Evolutionary conservation across 2,888 invertebrate genomes (phyloP).

Genomic region (Melanophora roralis): DNA sequence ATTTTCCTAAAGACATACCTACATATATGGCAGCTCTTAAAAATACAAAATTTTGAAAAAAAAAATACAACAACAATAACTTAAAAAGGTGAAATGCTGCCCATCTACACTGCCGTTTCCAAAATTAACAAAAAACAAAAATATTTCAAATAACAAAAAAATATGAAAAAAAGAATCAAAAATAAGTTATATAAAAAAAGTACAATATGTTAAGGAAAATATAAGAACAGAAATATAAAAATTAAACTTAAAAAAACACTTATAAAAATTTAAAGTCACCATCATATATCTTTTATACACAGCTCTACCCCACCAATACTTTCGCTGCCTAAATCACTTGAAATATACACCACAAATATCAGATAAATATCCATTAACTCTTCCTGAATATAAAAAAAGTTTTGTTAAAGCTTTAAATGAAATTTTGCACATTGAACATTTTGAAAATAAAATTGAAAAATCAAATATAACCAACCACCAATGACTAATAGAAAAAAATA

Average conservation of each 20-base stretch:
- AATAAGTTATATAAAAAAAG: too few relatives aligned
- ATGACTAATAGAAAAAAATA: neutral
- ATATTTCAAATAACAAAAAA: too few relatives aligned
- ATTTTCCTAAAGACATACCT: too few relatives aligned
- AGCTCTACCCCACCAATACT: neutral
- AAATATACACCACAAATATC: neutral
- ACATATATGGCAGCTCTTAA: too few relatives aligned
- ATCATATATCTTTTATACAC: neutral
- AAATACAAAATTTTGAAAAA: too few relatives aligned
- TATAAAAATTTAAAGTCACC: slow-evolving; percentile 13
- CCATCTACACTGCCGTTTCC: too few relatives aligned
- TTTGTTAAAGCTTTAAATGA: too few relatives aligned
- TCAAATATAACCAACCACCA: slow-evolving; percentile 12
- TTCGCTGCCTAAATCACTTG: neutral
- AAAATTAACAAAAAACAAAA: neutral
- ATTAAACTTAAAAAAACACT: neutral
- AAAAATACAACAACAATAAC: too few relatives aligned
- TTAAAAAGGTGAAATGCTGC: too few relatives aligned
- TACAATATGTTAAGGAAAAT: neutral
- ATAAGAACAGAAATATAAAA: neutral
- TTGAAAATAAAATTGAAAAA: neutral
- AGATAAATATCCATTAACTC: neutral
- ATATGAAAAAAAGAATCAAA: neutral
- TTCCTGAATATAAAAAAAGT: neutral
- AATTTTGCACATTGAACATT: neutral